These are phyloP conservation scores for Anthophora plumipes DNA, from an alignment of 2,888 invertebrate species.

Conservation along the genomic window DNA sequence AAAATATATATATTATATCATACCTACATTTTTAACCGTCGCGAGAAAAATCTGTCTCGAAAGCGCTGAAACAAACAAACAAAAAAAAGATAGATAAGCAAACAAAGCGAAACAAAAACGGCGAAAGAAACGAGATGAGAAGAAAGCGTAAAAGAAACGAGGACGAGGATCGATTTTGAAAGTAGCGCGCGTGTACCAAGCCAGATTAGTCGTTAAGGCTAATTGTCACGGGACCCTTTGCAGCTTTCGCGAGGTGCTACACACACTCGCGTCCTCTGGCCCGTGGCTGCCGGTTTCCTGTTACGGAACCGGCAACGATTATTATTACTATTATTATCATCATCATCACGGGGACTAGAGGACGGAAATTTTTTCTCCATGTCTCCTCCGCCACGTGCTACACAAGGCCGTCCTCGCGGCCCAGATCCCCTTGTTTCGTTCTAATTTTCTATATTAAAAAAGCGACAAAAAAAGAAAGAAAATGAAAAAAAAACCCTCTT, in stretches of 20 bases:
- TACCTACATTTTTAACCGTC: conserved; percentile 23
- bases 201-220: conserved; percentile 65
- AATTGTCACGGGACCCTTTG: conserved; percentile 77
- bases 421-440: conserved; percentile 32
- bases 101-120: not conserved
- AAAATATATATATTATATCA: conserved; percentile 12
- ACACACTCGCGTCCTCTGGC: conserved; percentile 38
- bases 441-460: not conserved
- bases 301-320: no score
- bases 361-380: conserved; percentile 46
- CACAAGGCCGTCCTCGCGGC: conserved; percentile 35
- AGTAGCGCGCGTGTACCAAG: conserved; percentile 48
- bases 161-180: conserved; percentile 37
- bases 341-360: conserved; percentile 34
- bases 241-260: conserved; percentile 74
- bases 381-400: conserved; percentile 53
- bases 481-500: not conserved
- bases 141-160: not conserved
- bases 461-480: not conserved
- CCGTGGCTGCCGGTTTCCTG: no score
- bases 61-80: conserved; percentile 15
- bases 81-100: not conserved
- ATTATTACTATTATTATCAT: no score
- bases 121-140: not conserved
- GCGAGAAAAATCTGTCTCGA: conserved; percentile 23